A percentile compares a stretch with the other conserved stretches of the same genome.
phyloP scores from a whole-genome alignment of 2,797 vertebrate species.

The Pseudotriccus pelzelni region DNA sequence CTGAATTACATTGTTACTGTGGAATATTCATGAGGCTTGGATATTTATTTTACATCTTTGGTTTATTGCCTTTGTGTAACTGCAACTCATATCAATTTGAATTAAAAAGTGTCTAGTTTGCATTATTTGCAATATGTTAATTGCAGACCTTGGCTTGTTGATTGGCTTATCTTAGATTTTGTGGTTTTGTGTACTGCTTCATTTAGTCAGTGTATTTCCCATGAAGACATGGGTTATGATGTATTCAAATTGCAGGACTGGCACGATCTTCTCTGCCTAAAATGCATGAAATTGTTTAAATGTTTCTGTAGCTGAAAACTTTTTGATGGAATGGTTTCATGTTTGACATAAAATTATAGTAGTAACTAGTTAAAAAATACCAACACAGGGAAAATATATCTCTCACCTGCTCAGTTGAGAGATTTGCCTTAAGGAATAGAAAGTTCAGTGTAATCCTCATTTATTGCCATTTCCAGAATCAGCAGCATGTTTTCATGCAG shows the following conservation, averaged over 20 bases:
- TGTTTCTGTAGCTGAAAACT: neutral
- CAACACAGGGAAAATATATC: accelerated
- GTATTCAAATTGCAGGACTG: neutral
- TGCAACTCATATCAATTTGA: neutral
- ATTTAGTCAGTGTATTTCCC: neutral
- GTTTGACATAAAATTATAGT: neutral
- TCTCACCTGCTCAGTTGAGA: neutral
- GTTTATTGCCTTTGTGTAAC: neutral
- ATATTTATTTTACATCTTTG: neutral
- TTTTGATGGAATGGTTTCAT: neutral
- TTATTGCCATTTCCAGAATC: neutral
- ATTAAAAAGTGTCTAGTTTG: neutral
- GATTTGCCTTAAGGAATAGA: neutral
- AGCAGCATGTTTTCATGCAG: accelerated
- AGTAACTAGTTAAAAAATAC: neutral
- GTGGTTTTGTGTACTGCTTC: neutral
- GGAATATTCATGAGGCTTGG: neutral
- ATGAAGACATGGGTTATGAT: neutral
- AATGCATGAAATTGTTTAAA: neutral
- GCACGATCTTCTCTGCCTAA: neutral
- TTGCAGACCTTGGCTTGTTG: neutral
- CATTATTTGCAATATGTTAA: neutral
- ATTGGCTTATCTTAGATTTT: neutral
- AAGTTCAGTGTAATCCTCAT: neutral
- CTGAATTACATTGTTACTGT: neutral